Evolutionary conservation across 2,113 vertebrate genomes (phyloP), one percentile per base, ranked within the genome.

Genomic region (Limanda limanda): DNA sequence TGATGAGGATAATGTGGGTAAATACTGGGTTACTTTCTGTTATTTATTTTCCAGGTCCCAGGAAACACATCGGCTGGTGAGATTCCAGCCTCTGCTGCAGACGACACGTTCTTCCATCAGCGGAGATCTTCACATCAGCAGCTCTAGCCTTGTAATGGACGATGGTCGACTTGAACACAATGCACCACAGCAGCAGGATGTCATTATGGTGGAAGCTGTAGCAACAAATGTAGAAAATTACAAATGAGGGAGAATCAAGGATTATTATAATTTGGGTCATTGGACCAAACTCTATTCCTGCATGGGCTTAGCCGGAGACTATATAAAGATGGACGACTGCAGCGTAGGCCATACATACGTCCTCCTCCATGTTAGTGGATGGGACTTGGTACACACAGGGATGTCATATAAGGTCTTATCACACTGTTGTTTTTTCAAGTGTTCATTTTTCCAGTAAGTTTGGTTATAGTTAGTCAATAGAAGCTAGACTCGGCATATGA

Each of bases 1-100:
- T 76, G 92, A 91, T 88, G 88, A 84, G 82, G 82, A 85, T 83
- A 82, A 88, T 85, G 6, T 31, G 31, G 83, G 74, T 86, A 82
- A 79, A 82, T 88, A 79, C 84, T 78, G 67, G 81, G 84, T 88
- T 91, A 79, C 83, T 71, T 60, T 76, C 71, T 55, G 56, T 88
- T 76, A 74, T 62, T 62, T 48, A 13, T 81, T 82, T 54, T 54
- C n/a, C 51, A 8, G 18, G 14, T 54, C 51, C 18, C 51, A 10
- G 20, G 3, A 54, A 51, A 51, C 73, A 87, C 76, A 84, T 86
- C 64, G 73, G 76, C 62, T 81, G 78, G 65, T 74, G 79, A 83
- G 60, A 78, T 27, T 83, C 62, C 54, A 54, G 72, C 52, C 60
- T 65, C 12, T 5, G 57, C 61, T 68, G 76, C 58, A 21, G 47